Base-by-base conservation (phyloP, 1,140 invertebrate species). In the Ridgeia piscesae region DNA sequence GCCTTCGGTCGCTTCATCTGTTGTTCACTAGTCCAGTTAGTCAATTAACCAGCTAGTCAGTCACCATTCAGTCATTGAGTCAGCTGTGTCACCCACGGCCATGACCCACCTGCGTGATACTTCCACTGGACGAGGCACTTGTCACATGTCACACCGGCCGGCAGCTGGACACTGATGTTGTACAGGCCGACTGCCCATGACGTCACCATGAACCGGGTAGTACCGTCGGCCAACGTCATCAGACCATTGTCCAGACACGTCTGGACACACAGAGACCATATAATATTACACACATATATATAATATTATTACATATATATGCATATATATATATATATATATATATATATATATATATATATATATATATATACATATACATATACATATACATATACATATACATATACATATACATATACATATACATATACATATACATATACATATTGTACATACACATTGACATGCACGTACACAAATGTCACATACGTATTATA, bases 201-300 rank as follows among this genome's bases (percentile, higher is more conserved):
- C 48, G 91, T 91, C 2, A 93, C 89, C 2, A 58, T 42, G 88
- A 92, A 95, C 77, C 91, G 93, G 35, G 95, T 93, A n/a, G 93
- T 93, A 11, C 96, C 96, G 93, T 97, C 95, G 1, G 94, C 94
- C 31, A 97, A 94, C 17, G 93, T 93, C 21, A 98, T 93, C 0
- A 95, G 93, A 93, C 97, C 77, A 35, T 95, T 94, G 17, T 96
- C 94, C 93, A 97, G 97, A 94, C 97, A 97, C 0, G 96, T 96
- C 93, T 77, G 58, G 11, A 21, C 2, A 77, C 58, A n/a, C n/a
- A n/a, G n/a, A n/a, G n/a, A n/a, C n/a, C n/a, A n/a, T n/a, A n/a
- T n/a, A n/a, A n/a, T n/a, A n/a, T n/a, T n/a, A n/a, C n/a, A n/a
- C n/a, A n/a, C n/a, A n/a, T n/a, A n/a, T n/a, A n/a, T n/a, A n/a